Percentiles rank a stretch among this genome's conserved stretches.
These are phyloP conservation scores for Larimichthys crocea DNA, from an alignment of 2,113 vertebrate genomes.

Conservation along the genomic window DNA sequence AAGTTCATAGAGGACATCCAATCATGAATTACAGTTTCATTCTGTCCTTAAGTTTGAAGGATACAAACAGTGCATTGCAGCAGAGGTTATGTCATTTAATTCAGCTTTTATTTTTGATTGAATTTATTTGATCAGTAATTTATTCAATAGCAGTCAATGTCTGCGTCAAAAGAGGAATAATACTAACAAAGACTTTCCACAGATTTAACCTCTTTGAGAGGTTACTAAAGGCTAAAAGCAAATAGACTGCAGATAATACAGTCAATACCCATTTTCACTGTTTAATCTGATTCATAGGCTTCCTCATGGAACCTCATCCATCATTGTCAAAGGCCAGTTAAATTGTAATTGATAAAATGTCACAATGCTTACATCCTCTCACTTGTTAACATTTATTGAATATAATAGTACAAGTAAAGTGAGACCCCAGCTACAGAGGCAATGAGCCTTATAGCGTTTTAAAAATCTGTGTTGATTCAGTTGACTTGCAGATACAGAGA, in stretches of 20 bases:
- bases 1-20: not conserved
- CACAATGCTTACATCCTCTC: constrained; percentile 45
- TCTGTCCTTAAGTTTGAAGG: not conserved
- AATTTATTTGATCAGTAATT: not conserved
- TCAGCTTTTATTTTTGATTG: not conserved
- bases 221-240: constrained; percentile 50
- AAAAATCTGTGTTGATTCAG: constrained; percentile 5
- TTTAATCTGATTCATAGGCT: constrained; percentile 67
- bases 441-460: constrained; percentile 22
- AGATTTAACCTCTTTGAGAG: constrained; percentile 37
- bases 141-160: constrained; percentile 14
- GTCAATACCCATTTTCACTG: constrained; percentile 64
- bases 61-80: not conserved
- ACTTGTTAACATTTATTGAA: constrained; percentile 52
- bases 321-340: constrained; percentile 64
- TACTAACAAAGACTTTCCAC: constrained; percentile 11
- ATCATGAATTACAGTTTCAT: not conserved
- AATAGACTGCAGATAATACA: constrained; percentile 51
- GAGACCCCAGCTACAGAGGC: not conserved
- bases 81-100: constrained; percentile 5
- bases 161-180: constrained; percentile 16
- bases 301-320: constrained; percentile 57
- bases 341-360: constrained; percentile 60
- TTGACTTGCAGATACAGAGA: constrained; percentile 26
- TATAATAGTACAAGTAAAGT: constrained; percentile 18